Percentiles rank a stretch among this genome's conserved stretches.
Evolutionary conservation across 2,113 vertebrate species (phyloP).

Genomic region (Antechinus stuartii): DNA sequence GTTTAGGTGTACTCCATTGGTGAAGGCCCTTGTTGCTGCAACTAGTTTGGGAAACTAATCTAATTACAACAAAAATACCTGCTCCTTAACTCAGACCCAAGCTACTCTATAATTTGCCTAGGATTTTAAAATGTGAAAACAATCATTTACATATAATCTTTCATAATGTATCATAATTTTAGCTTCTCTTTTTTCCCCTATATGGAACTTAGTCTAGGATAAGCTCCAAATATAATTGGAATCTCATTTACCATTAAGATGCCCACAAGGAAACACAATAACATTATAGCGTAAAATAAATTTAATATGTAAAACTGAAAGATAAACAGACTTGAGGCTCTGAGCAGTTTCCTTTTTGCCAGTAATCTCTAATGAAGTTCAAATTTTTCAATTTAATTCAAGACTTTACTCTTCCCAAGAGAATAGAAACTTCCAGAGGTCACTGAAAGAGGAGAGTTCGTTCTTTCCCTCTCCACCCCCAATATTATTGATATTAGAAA

Average conservation of each 20-base stretch:
- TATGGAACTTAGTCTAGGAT: not conserved
- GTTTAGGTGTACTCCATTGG: not conserved
- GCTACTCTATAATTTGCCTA: not conserved
- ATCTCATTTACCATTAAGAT: not conserved
- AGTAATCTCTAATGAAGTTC: not conserved
- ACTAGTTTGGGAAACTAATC: not conserved
- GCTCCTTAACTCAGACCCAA: not conserved
- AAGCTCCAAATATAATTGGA: not conserved
- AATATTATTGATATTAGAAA: not conserved
- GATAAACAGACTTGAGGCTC: not conserved
- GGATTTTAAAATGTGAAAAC: not conserved
- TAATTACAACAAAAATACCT: not conserved
- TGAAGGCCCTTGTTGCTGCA: not conserved
- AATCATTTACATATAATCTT: no score
- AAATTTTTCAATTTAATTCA: not conserved
- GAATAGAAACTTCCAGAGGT: not conserved
- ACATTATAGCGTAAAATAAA: not conserved
- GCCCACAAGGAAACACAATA: not conserved
- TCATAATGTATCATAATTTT: no score
- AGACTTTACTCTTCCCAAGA: not conserved
- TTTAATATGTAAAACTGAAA: not conserved
- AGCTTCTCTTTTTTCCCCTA: not conserved
- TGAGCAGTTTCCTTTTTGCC: not conserved
- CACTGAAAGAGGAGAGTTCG: not conserved
- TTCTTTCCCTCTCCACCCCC: not conserved